Conservation (phyloP, 2,797 vertebrate species). For the Sylvilagus floridanus region DNA sequence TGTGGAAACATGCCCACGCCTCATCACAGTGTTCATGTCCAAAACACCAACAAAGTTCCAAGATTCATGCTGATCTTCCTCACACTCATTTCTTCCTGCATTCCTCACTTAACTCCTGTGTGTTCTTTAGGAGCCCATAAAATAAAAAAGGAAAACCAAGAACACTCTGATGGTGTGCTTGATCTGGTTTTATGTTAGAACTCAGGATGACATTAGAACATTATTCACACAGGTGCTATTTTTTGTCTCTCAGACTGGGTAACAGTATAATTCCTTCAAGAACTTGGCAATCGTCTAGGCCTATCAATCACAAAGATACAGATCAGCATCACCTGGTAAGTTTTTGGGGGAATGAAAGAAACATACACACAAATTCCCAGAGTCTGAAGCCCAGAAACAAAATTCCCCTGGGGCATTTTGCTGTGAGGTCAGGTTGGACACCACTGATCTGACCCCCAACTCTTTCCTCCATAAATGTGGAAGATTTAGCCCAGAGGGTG, state of each 20-base stretch:
- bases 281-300: not conserved
- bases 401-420: not conserved
- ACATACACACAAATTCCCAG: not conserved
- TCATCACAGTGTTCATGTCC: not conserved
- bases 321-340: not conserved
- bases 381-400: constrained; percentile 13
- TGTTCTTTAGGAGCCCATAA: not conserved
- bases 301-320: not conserved
- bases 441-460: not conserved
- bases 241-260: not conserved
- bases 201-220: not conserved
- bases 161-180: not conserved
- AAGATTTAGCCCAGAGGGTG: not conserved
- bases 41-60: not conserved
- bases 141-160: constrained; percentile 14
- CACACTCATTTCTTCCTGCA: not conserved
- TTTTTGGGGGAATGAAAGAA: not conserved
- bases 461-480: not conserved
- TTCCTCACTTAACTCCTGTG: not conserved
- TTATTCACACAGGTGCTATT: not conserved
- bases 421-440: not conserved
- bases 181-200: not conserved
- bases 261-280: not conserved
- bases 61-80: not conserved
- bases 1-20: not conserved